phyloP scores from a whole-genome alignment of 2,888 invertebrate genomes.

The Tachina grossa region DNA sequence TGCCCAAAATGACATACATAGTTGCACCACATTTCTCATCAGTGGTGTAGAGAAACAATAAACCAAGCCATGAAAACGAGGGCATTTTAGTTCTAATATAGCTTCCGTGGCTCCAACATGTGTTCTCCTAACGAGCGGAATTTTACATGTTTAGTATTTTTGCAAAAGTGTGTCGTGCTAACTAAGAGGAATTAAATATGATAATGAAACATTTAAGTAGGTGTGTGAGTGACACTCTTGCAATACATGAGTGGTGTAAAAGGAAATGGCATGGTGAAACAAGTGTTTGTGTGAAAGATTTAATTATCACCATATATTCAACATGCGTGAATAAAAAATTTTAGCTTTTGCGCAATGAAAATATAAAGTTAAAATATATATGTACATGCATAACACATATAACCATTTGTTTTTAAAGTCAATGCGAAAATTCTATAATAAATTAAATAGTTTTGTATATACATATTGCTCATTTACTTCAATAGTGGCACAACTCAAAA shows the following conservation, averaged over 20 bases:
- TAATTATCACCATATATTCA: neutral
- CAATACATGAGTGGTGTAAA: neutral
- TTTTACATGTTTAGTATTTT: neutral
- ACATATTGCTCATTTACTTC: too few relatives aligned
- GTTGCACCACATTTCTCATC: too few relatives aligned
- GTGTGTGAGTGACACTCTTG: constrained; percentile 10
- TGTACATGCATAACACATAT: too few relatives aligned
- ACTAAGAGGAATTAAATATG: constrained; percentile 14
- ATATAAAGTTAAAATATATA: too few relatives aligned
- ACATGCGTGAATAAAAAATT: too few relatives aligned
- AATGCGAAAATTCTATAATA: too few relatives aligned
- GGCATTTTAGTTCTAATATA: constrained; percentile 55
- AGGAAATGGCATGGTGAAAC: neutral
- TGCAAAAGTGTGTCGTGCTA: constrained; percentile 8
- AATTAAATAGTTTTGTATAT: too few relatives aligned
- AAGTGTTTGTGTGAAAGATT: neutral
- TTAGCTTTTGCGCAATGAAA: too few relatives aligned
- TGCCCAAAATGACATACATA: too few relatives aligned
- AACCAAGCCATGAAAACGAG: constrained; percentile 27
- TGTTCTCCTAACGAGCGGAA: constrained; percentile 29
- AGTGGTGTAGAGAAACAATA: constrained; percentile 32
- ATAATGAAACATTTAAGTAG: constrained; percentile 18
- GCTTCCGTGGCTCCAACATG: constrained; percentile 56
- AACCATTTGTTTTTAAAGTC: too few relatives aligned
- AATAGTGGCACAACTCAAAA: accelerated